These are phyloP conservation scores for Dryomyza anilis DNA, from an alignment of 2,888 invertebrate species.

Conservation along the genomic window DNA sequence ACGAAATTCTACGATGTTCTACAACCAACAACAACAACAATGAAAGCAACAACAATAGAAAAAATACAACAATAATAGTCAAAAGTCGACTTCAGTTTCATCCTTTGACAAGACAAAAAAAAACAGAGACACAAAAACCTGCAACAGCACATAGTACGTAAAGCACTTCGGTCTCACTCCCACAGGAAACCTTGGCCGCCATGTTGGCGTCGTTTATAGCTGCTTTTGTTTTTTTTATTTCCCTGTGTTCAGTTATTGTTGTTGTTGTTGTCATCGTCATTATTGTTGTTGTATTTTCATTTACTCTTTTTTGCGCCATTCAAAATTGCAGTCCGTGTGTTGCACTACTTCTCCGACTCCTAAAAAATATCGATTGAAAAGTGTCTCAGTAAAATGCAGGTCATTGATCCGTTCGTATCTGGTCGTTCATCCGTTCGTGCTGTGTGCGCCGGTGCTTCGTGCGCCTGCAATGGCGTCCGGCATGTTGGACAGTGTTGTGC, in stretches of 20 bases:
- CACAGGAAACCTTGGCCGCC: constrained; percentile 21
- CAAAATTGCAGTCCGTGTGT: no score
- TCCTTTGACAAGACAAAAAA: constrained; percentile 2
- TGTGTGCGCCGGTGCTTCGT: constrained; percentile 4
- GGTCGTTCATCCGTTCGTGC: constrained; percentile 34
- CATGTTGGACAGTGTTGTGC: constrained; percentile 1
- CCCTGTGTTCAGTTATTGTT: neutral
- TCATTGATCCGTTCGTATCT: constrained; percentile 57
- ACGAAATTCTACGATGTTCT: neutral
- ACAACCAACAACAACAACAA: neutral
- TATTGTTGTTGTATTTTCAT: constrained; percentile 19
- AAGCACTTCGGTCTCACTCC: constrained; percentile 3
- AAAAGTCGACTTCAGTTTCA: constrained; percentile 14
- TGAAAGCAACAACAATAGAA: neutral
- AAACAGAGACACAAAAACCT: neutral
- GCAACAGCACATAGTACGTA: neutral
- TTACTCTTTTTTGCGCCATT: neutral
- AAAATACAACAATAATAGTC: neutral
- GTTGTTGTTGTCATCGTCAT: constrained; percentile 29
- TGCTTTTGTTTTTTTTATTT: constrained; percentile 5
- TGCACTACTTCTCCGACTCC: constrained; percentile 43
- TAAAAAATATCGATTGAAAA: constrained; percentile 60
- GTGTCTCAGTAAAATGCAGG: constrained; percentile 61
- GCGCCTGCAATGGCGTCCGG: neutral
- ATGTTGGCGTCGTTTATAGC: constrained; percentile 22